Conservation (phyloP, 37 sponge, comb jelly and placozoan species). For the Ianthella basta region DNA sequence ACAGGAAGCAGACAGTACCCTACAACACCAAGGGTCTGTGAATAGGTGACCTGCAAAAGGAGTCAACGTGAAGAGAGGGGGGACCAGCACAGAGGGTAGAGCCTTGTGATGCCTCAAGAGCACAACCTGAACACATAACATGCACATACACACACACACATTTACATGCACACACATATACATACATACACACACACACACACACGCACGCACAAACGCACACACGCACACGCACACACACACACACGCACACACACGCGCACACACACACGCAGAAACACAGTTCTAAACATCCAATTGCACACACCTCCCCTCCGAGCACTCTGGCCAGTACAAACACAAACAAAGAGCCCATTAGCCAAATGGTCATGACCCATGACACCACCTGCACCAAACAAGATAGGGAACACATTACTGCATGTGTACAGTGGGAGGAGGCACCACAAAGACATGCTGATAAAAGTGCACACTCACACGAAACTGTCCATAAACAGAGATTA, state of each 20-base stretch:
- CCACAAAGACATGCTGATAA: neutral
- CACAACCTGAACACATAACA: neutral
- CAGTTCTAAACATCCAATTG: no score
- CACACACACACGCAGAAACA: no score
- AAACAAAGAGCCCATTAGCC: slow-evolving; percentile 84
- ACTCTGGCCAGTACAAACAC: slow-evolving; percentile 87
- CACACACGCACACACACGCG: no score
- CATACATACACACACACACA: no score
- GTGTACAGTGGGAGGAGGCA: neutral
- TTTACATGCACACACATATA: no score
- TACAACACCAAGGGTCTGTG: slow-evolving; percentile 84
- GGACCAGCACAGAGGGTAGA: neutral
- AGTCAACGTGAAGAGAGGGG: neutral
- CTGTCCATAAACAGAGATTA: slow-evolving; percentile 91
- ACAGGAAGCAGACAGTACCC: slow-evolving; percentile 90
- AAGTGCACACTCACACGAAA: slow-evolving; percentile 55
- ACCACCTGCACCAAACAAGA: slow-evolving; percentile 65
- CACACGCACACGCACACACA: neutral
- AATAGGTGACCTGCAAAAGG: slow-evolving; percentile 66
- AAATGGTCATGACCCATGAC: slow-evolving; percentile 92
- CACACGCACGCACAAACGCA: neutral
- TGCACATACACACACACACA: neutral
- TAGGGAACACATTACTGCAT: neutral
- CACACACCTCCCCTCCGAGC: slow-evolving; percentile 86
- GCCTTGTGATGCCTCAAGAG: no score